Evolutionary conservation across 92 coral and sea anemone species (phyloP).

Genomic region (Epizoanthus rinbou): DNA sequence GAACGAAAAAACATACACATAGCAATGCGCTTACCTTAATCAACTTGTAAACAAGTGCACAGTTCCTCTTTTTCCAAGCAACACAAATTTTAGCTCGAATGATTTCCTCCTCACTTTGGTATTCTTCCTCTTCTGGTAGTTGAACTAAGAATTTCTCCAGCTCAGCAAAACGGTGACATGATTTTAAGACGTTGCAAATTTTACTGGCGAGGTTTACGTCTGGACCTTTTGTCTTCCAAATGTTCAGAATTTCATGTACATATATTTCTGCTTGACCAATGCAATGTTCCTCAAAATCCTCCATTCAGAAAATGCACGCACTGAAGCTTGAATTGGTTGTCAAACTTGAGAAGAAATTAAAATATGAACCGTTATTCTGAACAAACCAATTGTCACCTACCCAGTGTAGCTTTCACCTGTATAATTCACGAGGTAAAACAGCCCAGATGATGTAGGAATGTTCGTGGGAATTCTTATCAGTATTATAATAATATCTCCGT

Average conservation of each 20-base stretch:
- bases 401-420: background rate
- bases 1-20: background rate
- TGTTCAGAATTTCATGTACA: background rate
- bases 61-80: conserved; percentile 45
- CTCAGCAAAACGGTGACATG: conserved; percentile 21
- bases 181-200: conserved; percentile 47
- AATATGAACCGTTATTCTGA: background rate
- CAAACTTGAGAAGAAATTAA: background rate
- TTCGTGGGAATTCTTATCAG: conserved; percentile 12
- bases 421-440: background rate
- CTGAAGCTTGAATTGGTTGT: conserved; percentile 22
- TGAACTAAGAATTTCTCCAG: conserved; percentile 43
- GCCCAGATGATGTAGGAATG: background rate
- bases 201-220: conserved; percentile 37
- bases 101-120: conserved; percentile 26
- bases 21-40: conserved; percentile 39
- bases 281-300: background rate
- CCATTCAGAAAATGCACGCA: conserved; percentile 23
- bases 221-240: conserved; percentile 35
- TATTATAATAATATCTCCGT: background rate
- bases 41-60: conserved; percentile 43
- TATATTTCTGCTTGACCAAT: background rate
- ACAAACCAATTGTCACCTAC: conserved; percentile 4
- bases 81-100: conserved; percentile 43
- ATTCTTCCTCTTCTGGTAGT: conserved; percentile 40